Percentiles rank a stretch among this genome's conserved stretches.
Evolutionary conservation across 2,113 vertebrate genomes (phyloP).

Genomic region (Hydrochoerus hydrochaeris): DNA sequence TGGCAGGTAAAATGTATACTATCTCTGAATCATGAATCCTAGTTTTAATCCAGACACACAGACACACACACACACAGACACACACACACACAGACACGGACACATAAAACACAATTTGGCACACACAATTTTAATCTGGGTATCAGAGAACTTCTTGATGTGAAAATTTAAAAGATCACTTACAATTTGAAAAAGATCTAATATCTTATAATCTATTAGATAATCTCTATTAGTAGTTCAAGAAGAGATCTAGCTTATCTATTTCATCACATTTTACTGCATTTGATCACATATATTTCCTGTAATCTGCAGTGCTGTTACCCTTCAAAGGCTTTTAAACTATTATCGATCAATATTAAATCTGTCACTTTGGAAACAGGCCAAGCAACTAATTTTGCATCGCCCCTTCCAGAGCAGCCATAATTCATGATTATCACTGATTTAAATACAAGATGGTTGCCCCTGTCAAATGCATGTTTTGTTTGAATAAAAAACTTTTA

Average conservation of each 20-base stretch:
- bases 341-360: conserved; percentile 82
- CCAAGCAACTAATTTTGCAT: conserved; percentile 79
- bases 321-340: conserved; percentile 83
- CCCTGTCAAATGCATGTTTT: conserved; percentile 56
- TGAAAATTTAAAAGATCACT: not conserved
- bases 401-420: conserved; percentile 74
- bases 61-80: not conserved
- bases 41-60: not conserved
- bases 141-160: not conserved
- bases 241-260: conserved; percentile 80
- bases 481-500: conserved; percentile 66
- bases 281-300: conserved; percentile 83
- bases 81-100: no score
- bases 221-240: conserved; percentile 81
- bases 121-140: not conserved
- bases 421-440: conserved; percentile 79
- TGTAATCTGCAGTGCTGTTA: conserved; percentile 64
- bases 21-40: not conserved
- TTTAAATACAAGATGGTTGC: conserved; percentile 74
- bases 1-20: not conserved
- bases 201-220: conserved; percentile 54
- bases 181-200: conserved; percentile 59
- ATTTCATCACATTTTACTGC: conserved; percentile 79
- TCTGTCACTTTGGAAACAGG: conserved; percentile 82
- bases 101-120: not conserved